Conservation (phyloP, 2,797 vertebrate genomes). For the Malurus leucopterus region DNA sequence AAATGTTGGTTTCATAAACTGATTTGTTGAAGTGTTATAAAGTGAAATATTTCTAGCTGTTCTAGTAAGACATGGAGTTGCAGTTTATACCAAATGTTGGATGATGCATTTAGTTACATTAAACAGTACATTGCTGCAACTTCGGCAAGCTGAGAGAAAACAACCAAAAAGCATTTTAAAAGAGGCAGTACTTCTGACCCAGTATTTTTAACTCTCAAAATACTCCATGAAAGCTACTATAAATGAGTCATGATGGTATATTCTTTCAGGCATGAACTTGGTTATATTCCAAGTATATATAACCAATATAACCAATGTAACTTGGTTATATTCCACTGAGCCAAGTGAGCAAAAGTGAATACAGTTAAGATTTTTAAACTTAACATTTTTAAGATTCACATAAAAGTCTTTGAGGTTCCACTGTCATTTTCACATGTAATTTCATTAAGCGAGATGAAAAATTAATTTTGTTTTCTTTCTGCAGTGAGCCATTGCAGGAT, state of each 20-base stretch:
- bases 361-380: neutral
- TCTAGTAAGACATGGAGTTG: neutral
- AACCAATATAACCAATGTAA: neutral
- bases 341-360: neutral
- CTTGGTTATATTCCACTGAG: neutral
- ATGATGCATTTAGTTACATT: neutral
- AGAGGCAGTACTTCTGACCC: neutral
- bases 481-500: neutral
- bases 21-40: neutral
- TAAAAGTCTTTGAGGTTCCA: neutral
- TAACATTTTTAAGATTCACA: neutral
- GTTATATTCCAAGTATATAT: neutral
- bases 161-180: neutral
- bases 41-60: neutral
- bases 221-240: neutral
- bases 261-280: neutral
- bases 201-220: neutral
- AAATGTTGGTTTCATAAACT: neutral
- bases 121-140: neutral
- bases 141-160: neutral
- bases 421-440: neutral
- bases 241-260: neutral
- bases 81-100: neutral
- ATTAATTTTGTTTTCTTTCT: neutral
- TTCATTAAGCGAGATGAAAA: conserved; percentile 25